Conservation (phyloP, 2,888 invertebrate genomes). For the Neria commutata region DNA sequence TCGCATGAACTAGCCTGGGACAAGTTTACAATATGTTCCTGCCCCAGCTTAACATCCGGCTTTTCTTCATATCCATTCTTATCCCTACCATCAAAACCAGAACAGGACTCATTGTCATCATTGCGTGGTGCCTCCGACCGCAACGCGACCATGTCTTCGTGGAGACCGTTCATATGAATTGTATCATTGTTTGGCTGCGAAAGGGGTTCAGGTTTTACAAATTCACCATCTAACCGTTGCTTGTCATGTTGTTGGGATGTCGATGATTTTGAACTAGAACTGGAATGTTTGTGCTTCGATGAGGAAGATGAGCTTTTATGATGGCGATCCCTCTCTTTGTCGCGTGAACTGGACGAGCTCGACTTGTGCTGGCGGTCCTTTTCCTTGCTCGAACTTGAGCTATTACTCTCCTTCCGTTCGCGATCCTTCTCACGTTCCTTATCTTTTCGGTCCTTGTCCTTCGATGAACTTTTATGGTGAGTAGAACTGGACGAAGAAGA, state of each 20-base stretch:
- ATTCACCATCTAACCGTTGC: constrained; percentile 48
- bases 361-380: constrained; percentile 60
- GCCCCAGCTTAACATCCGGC: constrained; percentile 53
- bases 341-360: constrained; percentile 52
- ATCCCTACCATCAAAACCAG: constrained; percentile 38
- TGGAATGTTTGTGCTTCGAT: constrained; percentile 62
- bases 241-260: constrained; percentile 48
- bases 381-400: constrained; percentile 49
- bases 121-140: constrained; percentile 28
- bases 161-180: constrained; percentile 39
- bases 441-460: constrained; percentile 61
- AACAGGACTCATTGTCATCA: constrained; percentile 47
- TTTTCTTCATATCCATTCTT: constrained; percentile 49
- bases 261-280: constrained; percentile 48
- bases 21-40: constrained; percentile 57
- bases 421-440: constrained; percentile 53
- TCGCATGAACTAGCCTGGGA: constrained; percentile 74
- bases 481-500: constrained; percentile 52
- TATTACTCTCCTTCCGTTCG: constrained; percentile 60
- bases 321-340: constrained; percentile 56
- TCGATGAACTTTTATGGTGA: constrained; percentile 53
- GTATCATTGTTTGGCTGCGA: constrained; percentile 43
- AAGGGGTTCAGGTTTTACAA: constrained; percentile 52
- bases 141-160: constrained; percentile 26
- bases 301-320: constrained; percentile 59